These are phyloP conservation scores for Eubasilissa splendida DNA, from an alignment of 2,888 invertebrate species.

Conservation along the genomic window DNA sequence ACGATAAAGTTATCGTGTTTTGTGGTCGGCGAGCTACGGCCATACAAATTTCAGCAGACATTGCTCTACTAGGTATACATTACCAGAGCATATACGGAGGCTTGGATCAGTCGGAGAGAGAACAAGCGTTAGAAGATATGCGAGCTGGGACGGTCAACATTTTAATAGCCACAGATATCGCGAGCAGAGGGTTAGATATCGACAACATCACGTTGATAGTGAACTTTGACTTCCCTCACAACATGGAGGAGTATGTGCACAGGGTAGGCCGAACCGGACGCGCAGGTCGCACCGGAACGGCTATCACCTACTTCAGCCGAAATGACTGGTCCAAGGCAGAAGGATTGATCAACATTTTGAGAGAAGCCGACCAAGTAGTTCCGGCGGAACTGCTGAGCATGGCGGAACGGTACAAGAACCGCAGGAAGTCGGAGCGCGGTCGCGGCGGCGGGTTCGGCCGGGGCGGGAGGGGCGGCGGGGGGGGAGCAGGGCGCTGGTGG, in stretches of 20 bases:
- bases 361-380: slow-evolving; percentile 89
- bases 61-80: slow-evolving; percentile 78
- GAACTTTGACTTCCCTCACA: slow-evolving; percentile 94
- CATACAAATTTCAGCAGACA: slow-evolving; percentile 86
- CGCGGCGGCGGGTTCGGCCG: slow-evolving; percentile 58
- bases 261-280: slow-evolving; percentile 96
- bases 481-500: neutral
- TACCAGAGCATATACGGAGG: slow-evolving; percentile 93
- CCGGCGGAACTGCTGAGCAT: slow-evolving; percentile 83
- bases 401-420: slow-evolving; percentile 79
- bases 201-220: slow-evolving; percentile 91
- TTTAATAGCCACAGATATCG: slow-evolving; percentile 95
- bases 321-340: slow-evolving; percentile 87
- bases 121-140: slow-evolving; percentile 89
- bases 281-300: slow-evolving; percentile 88
- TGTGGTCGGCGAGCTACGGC: slow-evolving; percentile 90
- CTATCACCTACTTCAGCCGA: slow-evolving; percentile 86
- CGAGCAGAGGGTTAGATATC: slow-evolving; percentile 94
- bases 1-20: slow-evolving; percentile 92
- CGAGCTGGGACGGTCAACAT: slow-evolving; percentile 85
- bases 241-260: slow-evolving; percentile 97
- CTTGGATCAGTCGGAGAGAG: slow-evolving; percentile 84
- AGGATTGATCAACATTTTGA: slow-evolving; percentile 87
- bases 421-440: slow-evolving; percentile 62
- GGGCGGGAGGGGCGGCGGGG: slow-evolving; percentile 61